Evolutionary conservation across 2,797 vertebrate genomes (phyloP), one percentile per base, ranked within the genome.

Genomic region (Lagothrix lagotricha): DNA sequence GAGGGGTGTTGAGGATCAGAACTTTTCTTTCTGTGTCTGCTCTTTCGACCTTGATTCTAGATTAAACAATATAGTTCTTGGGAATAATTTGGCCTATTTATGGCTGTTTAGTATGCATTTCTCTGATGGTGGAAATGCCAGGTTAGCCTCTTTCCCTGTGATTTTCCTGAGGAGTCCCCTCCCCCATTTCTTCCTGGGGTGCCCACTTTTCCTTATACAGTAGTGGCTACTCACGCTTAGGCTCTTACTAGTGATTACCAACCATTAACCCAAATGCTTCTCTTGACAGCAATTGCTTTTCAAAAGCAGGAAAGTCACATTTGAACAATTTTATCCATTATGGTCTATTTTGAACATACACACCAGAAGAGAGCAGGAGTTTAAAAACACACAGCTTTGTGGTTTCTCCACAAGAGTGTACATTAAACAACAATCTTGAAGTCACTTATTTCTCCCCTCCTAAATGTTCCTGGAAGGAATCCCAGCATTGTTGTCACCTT

Each of bases 261-360:
- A 52, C 92, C 90, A 91, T 97, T 96, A 96, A 91, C 88, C 77
- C 84, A 97, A 97, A 92, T 95, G 94, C 89, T 93, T 96, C 96
- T 97, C 80, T 94, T 64, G 94, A 96, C 90, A 88, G 90, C 84
- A 95, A 36, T 96, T 94, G 92, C 97, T 88, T 96, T 96, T 95
- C 86, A 44, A 89, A 94, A 90, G 82, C 75, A 97, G 76, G 6
- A 46, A 84, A 95, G 88, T 77, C 70, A 54, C 75, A 82, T 96
- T 93, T 86, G 90, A 93, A 95, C 97, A 96, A 82, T 97, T 98
- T 96, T 86, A 75, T 88, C 79, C 90, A 91, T 97, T 84, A 96
- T 90, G 96, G 94, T 90, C 96, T 94, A 96, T 97, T 98, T 96
- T 93, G 94, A 97, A 91, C n/a, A 1, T 75, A 76, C 36, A 22